Base-by-base conservation (phyloP, 2,797 vertebrate species). In the Acipenser ruthenus region DNA sequence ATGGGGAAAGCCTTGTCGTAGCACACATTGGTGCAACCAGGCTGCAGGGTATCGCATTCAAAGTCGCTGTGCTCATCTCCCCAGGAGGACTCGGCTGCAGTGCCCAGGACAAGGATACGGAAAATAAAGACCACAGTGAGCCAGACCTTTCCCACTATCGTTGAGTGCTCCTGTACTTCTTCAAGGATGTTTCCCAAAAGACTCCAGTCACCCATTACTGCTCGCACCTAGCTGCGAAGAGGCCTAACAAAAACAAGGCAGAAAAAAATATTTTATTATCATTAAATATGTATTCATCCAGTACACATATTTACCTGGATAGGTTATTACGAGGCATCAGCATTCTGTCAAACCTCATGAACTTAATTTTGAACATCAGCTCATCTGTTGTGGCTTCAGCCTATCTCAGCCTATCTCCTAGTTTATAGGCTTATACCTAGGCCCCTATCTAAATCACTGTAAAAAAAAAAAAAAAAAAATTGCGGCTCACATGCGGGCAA, bases 81-180 rank as follows among this genome's bases (percentile, higher is more conserved):
- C 96, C 96, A 99, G 8, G 95, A 97, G 0, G 96, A 99, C 83
- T 99, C 96, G 0, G 95, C 96, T 0, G 96, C 96, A 0, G 96
- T 97, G 67, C 96, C 96, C 78, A 99, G 86, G 62, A 99, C 95
- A 73, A 99, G 87, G 88, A 99, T 98, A 48, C 96, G 93, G 71
- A 99, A 98, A 78, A 98, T 97, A 79, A 99, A 99, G 58, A 99
- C 91, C 49, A 99, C 89, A 0, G 96, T 96, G 73, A 99, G 79
- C 97, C 97, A 99, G 49, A 99, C 94, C 77, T 98, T 98, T 61
- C 97, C 96, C 1, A 99, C 91, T 2, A 97, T 93, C 0, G 97
- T 99, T 68, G 97, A 99, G 79, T 99, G 94, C 74, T 99, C 96
- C 81, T 98, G 96, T 8, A 97, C 95, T 77, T 99, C 94, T 77